A percentile compares a stretch with the other conserved stretches of the same genome.
Conservation (phyloP, 2,888 invertebrate species). For the Andrena haemorrhoa region DNA sequence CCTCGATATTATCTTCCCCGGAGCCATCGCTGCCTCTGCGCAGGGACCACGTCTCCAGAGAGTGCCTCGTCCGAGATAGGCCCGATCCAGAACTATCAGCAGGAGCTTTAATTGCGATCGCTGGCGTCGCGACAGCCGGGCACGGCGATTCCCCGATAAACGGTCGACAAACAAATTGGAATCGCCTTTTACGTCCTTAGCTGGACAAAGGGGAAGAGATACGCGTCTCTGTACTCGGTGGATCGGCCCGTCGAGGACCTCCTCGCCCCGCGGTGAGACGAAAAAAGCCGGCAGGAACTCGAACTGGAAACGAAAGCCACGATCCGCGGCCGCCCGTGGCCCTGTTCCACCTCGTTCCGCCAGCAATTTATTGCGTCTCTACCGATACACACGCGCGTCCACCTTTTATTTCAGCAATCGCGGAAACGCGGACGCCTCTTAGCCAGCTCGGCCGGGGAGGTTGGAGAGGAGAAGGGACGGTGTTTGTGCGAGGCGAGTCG, state of each 20-base stretch:
- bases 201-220: constrained; percentile 51
- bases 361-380: constrained; percentile 55
- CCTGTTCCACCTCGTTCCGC: constrained; percentile 34
- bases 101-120: constrained; percentile 71
- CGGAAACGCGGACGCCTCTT: constrained; percentile 58
- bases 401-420: constrained; percentile 41
- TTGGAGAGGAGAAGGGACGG: not conserved
- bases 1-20: not conserved
- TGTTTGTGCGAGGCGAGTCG: constrained; percentile 7
- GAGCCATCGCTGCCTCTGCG: not conserved
- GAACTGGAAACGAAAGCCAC: constrained; percentile 39
- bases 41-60: not conserved
- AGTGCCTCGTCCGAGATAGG: not conserved
- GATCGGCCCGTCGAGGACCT: constrained; percentile 13
- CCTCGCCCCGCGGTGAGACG: constrained; percentile 20
- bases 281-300: constrained; percentile 16
- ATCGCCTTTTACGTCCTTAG: constrained; percentile 73
- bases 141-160: constrained; percentile 73
- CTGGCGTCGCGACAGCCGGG: constrained; percentile 49
- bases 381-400: constrained; percentile 15
- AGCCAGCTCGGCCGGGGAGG: not conserved
- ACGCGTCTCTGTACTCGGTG: not conserved
- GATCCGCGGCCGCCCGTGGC: constrained; percentile 25
- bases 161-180: constrained; percentile 78
- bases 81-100: not conserved